phyloP scores from a whole-genome alignment of 2,888 invertebrate species.

The Chloroclystis v-ata region DNA sequence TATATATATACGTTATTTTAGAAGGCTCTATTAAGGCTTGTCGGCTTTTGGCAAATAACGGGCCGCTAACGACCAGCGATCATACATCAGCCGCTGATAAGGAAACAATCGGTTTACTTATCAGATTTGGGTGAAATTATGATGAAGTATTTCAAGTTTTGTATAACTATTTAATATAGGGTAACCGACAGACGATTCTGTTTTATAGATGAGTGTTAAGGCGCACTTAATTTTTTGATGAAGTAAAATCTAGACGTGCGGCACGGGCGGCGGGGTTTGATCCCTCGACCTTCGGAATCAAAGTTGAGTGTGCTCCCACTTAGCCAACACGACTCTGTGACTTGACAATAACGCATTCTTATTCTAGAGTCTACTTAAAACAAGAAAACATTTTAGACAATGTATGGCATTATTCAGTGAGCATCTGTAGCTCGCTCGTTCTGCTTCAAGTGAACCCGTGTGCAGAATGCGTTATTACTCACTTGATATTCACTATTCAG shows the following conservation, averaged over 20 bases:
- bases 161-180: too few species aligned
- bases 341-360: too few species aligned
- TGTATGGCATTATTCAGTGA: conserved; percentile 2
- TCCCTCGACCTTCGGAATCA: too few species aligned
- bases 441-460: conserved; percentile 13
- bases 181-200: too few species aligned
- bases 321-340: too few species aligned
- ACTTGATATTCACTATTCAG: conserved; percentile 11
- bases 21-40: conserved; percentile 24
- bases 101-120: conserved; percentile 10
- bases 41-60: conserved; percentile 29
- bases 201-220: too few species aligned
- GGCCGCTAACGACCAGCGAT: conserved; percentile 19
- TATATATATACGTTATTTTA: conserved; percentile 17
- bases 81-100: conserved; percentile 23
- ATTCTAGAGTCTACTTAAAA: too few species aligned
- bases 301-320: too few species aligned
- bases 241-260: too few species aligned
- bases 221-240: too few species aligned
- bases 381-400: neutral
- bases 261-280: too few species aligned
- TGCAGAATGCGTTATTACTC: conserved; percentile 9
- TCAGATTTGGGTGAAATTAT: neutral
- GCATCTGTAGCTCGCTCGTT: conserved; percentile 1
- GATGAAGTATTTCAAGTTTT: too few species aligned